Conservation (phyloP, 1,140 invertebrate species). For the Drosophila burlai region DNA sequence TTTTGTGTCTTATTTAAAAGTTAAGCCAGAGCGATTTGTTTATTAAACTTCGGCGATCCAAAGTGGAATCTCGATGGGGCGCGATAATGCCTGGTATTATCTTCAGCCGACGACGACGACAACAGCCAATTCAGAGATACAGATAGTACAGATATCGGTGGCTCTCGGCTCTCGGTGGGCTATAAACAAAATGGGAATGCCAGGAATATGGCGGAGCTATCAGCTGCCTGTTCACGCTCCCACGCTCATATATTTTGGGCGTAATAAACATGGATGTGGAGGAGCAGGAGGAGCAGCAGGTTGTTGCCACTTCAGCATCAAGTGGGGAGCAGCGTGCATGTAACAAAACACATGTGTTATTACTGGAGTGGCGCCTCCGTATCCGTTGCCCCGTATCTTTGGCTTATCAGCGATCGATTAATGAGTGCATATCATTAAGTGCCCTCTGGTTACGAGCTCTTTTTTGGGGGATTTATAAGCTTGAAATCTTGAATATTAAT, state of each 20-base stretch:
- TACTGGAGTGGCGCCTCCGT: slow-evolving; percentile 24
- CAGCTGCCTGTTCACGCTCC: slow-evolving; percentile 25
- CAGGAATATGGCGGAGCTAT: slow-evolving; percentile 15
- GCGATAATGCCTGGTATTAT: slow-evolving; percentile 12
- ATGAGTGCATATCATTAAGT: slow-evolving; percentile 36
- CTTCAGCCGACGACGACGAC: not conserved
- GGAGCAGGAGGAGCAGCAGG: not conserved
- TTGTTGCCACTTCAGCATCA: slow-evolving; percentile 4
- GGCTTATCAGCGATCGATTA: slow-evolving; percentile 24
- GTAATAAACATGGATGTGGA: slow-evolving; percentile 1
- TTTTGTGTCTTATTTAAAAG: slow-evolving; percentile 1
- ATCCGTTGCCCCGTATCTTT: slow-evolving; percentile 20
- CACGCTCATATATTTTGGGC: slow-evolving; percentile 41
- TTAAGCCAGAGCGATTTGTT: not conserved
- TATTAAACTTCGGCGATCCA: slow-evolving; percentile 4
- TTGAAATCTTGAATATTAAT: not conserved
- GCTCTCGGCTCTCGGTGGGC: not conserved
- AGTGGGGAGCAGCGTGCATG: not conserved
- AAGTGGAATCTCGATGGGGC: not conserved
- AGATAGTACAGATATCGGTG: slow-evolving; percentile 25
- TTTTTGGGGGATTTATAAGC: not conserved
- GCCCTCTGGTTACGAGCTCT: not conserved
- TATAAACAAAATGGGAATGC: slow-evolving; percentile 27
- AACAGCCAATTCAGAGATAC: not conserved
- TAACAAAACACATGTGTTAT: slow-evolving; percentile 28